These are phyloP conservation scores for Aix galericulata DNA, from an alignment of 2,113 vertebrate genomes.

Conservation along the genomic window DNA sequence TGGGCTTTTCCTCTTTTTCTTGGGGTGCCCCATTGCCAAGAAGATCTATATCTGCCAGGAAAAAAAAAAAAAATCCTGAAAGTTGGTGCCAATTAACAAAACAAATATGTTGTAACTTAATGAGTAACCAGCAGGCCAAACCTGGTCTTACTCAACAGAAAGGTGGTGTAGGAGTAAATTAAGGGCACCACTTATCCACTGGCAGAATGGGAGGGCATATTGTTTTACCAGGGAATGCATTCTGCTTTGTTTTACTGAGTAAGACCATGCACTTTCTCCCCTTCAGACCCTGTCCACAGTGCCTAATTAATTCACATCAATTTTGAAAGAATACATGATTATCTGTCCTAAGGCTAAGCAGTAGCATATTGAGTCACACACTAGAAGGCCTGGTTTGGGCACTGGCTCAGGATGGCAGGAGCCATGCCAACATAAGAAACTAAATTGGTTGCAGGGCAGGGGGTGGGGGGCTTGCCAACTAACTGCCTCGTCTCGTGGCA, in stretches of 20 bases:
- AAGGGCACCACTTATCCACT: neutral
- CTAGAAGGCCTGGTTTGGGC: constrained; percentile 59
- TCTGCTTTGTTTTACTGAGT: constrained; percentile 39
- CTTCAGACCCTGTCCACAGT: constrained; percentile 37
- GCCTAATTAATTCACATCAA: constrained; percentile 62
- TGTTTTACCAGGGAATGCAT: constrained; percentile 19
- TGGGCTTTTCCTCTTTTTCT: constrained; percentile 18
- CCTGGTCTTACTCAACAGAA: constrained; percentile 16
- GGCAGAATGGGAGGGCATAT: constrained; percentile 20
- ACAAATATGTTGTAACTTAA: constrained; percentile 46
- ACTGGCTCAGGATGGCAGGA: constrained; percentile 62
- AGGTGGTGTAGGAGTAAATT: constrained; percentile 22
- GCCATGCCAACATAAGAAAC: constrained; percentile 65
- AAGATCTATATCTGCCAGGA: constrained; percentile 29
- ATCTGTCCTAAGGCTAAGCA: constrained; percentile 64
- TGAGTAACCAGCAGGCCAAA: neutral
- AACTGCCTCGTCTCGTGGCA: constrained; percentile 58
- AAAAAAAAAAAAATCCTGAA: neutral
- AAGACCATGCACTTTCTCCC: constrained; percentile 48
- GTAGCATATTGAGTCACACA: constrained; percentile 58
- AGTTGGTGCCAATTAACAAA: constrained; percentile 50
- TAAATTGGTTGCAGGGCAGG: constrained; percentile 74
- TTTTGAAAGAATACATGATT: constrained; percentile 67
- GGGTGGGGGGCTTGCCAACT: constrained; percentile 41
- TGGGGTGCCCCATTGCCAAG: constrained; percentile 27